Base-by-base conservation (phyloP, 2,888 invertebrate species). In the Sycophila texana region DNA sequence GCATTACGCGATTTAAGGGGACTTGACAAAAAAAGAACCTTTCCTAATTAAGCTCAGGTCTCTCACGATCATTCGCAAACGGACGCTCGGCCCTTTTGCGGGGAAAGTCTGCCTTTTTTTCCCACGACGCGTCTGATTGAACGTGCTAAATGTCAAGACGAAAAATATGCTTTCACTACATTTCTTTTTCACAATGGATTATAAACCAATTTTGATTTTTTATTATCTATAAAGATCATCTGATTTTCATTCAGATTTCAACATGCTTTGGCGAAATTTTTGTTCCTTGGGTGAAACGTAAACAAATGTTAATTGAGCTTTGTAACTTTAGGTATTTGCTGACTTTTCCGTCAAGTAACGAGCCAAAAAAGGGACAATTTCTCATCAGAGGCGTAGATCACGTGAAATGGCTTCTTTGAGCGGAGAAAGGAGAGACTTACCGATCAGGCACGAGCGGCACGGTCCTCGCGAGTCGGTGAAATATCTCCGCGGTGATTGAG, bases 401-500 rank as follows among this genome's bases (percentile, higher is more conserved):
- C 39, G 5, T 39, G 39, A 4, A 39, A 39, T 5, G 39, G 39
- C 39, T 7, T 39, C 39, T 39, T 39, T 39, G 39, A 39, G 5
- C 39, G 5, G 4, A 39, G 65, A 53, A 10, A 65, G 79, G 76
- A 76, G 79, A 53, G 66, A 74, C 58, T 81, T 84, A 82, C 82
- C 85, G 87, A 88, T 87, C 86, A 51, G 30, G 22, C 49, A 22
- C 26, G 47, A 60, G n/a, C 57, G 57, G 83, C 47, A 10, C n/a
- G 7, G 63, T 16, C 39, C n/a, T 39, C 84, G 84, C 86, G 86
- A 89, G 87, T 88, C 87, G 86, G 86, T 84, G 86, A 86, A 89
- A 89, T 88, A 88, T 89, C 89, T 89, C 88, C 86, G 88, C 86
- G 87, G 89, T 89, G 90, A 90, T 90, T 89, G 89, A 86, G 88